phyloP scores from a whole-genome alignment of 2,797 vertebrate genomes.

The Sorex maritimensis region DNA sequence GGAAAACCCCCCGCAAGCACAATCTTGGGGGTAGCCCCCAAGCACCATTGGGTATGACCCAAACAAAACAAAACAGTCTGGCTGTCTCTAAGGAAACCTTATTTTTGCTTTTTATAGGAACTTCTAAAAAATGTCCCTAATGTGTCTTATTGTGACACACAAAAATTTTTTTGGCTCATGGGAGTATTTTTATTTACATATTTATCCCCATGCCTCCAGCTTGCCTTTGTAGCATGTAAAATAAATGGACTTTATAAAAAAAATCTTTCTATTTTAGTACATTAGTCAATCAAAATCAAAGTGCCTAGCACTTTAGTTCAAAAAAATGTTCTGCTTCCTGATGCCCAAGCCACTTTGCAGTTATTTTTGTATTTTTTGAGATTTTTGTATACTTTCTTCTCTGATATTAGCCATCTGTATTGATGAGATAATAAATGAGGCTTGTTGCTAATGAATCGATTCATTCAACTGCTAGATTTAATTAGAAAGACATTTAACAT shows the following conservation, averaged over 20 bases:
- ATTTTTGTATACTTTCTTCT: slow-evolving; percentile 82
- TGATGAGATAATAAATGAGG: slow-evolving; percentile 88
- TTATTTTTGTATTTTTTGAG: slow-evolving; percentile 79
- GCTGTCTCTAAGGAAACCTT: not conserved
- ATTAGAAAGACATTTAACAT: slow-evolving; percentile 89
- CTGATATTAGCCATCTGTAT: slow-evolving; percentile 88
- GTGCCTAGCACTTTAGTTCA: slow-evolving; percentile 72
- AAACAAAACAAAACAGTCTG: not conserved
- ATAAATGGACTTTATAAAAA: not conserved
- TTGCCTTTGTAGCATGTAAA: not conserved
- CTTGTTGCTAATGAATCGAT: slow-evolving; percentile 88
- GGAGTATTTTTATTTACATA: slow-evolving; percentile 7
- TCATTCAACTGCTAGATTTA: slow-evolving; percentile 89
- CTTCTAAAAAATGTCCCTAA: not conserved
- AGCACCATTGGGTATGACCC: no score
- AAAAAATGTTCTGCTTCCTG: slow-evolving; percentile 52
- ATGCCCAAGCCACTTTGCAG: not conserved
- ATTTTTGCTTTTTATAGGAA: slow-evolving; percentile 39
- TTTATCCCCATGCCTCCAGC: not conserved
- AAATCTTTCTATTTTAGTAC: not conserved
- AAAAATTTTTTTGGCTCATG: slow-evolving; percentile 15
- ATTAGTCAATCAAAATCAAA: not conserved
- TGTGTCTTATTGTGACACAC: slow-evolving; percentile 32
- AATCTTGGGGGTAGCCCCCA: no score
- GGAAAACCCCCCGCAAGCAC: no score